These are phyloP conservation scores for Sclerodermus sp. DNA, from an alignment of 2,888 invertebrate genomes.

Conservation along the genomic window DNA sequence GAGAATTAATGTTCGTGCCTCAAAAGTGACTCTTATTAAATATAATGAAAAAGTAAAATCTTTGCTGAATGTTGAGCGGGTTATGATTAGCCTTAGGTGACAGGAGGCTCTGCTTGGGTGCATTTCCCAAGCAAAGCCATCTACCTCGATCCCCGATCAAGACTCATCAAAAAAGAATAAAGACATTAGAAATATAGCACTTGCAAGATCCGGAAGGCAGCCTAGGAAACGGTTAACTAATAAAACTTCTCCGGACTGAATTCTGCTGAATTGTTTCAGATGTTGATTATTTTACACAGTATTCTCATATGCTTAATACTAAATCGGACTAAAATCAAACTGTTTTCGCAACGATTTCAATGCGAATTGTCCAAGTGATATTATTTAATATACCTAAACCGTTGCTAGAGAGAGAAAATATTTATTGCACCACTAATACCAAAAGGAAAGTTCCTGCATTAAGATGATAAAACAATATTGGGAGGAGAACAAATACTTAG, in stretches of 20 bases:
- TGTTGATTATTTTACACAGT: no score
- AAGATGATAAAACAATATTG: no score
- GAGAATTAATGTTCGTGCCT: slow-evolving; percentile 77
- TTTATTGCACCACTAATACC: no score
- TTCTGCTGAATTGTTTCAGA: neutral
- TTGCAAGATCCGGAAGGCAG: slow-evolving; percentile 10
- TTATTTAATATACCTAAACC: no score
- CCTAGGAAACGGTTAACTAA: slow-evolving; percentile 19
- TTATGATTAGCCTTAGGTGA: slow-evolving; percentile 66
- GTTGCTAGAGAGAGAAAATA: no score
- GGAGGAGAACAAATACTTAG: no score
- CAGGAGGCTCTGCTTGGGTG: slow-evolving; percentile 48
- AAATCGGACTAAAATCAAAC: no score
- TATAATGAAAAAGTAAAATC: slow-evolving; percentile 83
- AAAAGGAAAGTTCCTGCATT: no score
- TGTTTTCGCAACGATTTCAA: no score
- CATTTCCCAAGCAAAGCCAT: slow-evolving; percentile 35
- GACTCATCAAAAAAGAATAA: slow-evolving; percentile 23
- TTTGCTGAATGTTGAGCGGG: slow-evolving; percentile 79
- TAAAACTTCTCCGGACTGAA: slow-evolving; percentile 11
- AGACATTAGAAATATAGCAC: slow-evolving; percentile 19
- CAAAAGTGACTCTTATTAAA: slow-evolving; percentile 79
- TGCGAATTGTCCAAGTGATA: no score
- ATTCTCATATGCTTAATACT: no score
- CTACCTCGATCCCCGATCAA: slow-evolving; percentile 36